Percentiles rank a stretch among this genome's conserved stretches.
These are phyloP conservation scores for Hemicordylus capensis DNA, from an alignment of 2,113 vertebrate species.

Conservation along the genomic window DNA sequence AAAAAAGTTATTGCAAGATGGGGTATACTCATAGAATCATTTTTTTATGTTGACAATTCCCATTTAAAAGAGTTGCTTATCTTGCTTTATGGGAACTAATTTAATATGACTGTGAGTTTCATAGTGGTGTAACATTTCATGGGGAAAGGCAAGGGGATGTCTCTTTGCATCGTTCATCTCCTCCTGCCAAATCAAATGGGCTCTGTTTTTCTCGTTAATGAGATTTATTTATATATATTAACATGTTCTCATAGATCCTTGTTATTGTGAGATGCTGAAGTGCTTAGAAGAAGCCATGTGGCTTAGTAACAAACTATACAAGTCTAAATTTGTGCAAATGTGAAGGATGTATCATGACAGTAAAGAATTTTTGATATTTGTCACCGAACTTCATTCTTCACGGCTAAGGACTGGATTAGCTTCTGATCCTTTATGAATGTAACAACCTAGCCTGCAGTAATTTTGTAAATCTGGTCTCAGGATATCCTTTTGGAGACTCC, in stretches of 20 bases:
- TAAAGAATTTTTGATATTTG: constrained; percentile 46
- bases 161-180: neutral
- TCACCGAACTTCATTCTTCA: constrained; percentile 21
- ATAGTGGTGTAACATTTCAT: constrained; percentile 34
- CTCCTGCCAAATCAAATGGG: constrained; percentile 33
- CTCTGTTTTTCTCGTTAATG: constrained; percentile 29
- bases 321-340: constrained; percentile 24
- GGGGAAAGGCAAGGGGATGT: constrained; percentile 7
- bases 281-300: constrained; percentile 14
- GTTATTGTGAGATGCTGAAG: constrained; percentile 3
- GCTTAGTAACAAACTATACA: constrained; percentile 30
- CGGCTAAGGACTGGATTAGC: constrained; percentile 49
- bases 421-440: constrained; percentile 47
- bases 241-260: constrained; percentile 24
- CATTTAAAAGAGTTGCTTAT: neutral
- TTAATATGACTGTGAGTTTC: constrained; percentile 15
- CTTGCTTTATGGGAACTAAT: neutral
- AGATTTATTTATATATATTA: constrained; percentile 46
- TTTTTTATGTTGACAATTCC: neutral
- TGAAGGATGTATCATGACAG: constrained; percentile 27
- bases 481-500: constrained; percentile 10
- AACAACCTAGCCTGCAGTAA: constrained; percentile 13
- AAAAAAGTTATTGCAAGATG: neutral
- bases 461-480: constrained; percentile 35
- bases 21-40: neutral